Evolutionary conservation across 2,797 vertebrate genomes (phyloP), one percentile per base, ranked within the genome.

Genomic region (Crax fasciolata): DNA sequence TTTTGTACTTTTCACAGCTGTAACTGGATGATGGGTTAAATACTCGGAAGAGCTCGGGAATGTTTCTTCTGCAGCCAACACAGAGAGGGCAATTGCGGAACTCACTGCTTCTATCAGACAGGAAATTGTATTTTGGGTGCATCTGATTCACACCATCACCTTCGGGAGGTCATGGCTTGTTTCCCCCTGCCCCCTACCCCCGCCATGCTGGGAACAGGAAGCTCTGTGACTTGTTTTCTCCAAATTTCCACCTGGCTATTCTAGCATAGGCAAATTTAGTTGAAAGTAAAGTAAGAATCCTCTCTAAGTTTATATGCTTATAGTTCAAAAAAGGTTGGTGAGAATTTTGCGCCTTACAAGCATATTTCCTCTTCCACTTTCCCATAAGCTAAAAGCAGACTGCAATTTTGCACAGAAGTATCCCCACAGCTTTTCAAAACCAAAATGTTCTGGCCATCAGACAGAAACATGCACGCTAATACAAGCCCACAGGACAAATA

Each of bases 1-100:
- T 95, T 93, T 52, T 88, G 75, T 76, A 81, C 49, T 97, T 94
- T 91, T 96, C 91, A 91, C 94, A 94, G 73, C 73, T 84, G 74
- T 88, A 94, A 92, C 79, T 92, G 87, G 89, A 93, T 54, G 91
- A 79, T 1, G 13, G 91, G 79, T 94, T 94, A 96, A 97, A 96
- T 96, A 93, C 84, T 76, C 55, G 48, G 93, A 97, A 93, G 83
- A 89, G 49, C 5, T 1, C 76, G 91, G 86, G 63, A 96, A 94
- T 90, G 81, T 27, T 81, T 87, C 80, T 89, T 73, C 74, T 93
- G 48, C 76, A 91, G 95, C 80, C 91, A 93, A 32, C 66, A 48
- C 43, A 49, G 91, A 95, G 32, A 74, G 44, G 80, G 62, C 59
- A 94, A 89, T 92, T 0, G 1, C 76, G 84, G 85, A 93, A 94